A percentile compares a stretch with the other conserved stretches of the same genome.
Conservation (phyloP, 2,888 invertebrate species). For the Rosalia funebris region DNA sequence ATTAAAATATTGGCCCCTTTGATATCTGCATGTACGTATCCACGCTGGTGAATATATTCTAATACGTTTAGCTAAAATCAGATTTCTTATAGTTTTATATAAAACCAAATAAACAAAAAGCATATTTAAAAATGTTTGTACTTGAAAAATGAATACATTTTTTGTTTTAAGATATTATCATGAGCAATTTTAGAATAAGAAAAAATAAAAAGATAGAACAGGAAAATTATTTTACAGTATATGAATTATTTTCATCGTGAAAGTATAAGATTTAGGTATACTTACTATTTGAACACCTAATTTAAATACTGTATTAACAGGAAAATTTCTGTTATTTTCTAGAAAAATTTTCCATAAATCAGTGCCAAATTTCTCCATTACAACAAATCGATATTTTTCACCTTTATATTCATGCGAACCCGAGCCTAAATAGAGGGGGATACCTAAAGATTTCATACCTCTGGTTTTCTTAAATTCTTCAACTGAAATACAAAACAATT, state of each 20-base stretch:
- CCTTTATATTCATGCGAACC: slow-evolving; percentile 83
- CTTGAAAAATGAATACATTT: not conserved
- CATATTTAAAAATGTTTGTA: too few species aligned
- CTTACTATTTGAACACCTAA: slow-evolving; percentile 86
- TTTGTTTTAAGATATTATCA: not conserved
- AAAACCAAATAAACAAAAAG: not conserved
- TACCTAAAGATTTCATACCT: slow-evolving; percentile 79
- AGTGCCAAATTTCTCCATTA: slow-evolving; percentile 88
- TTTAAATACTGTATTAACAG: slow-evolving; percentile 79
- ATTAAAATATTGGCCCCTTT: slow-evolving; percentile 94
- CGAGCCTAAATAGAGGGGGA: slow-evolving; percentile 85
- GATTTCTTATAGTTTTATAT: not conserved
- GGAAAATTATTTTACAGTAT: too few species aligned
- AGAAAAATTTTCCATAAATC: slow-evolving; percentile 85
- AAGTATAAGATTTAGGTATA: too few species aligned
- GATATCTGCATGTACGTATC: slow-evolving; percentile 95
- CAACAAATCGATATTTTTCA: slow-evolving; percentile 86
- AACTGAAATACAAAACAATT: slow-evolving; percentile 68
- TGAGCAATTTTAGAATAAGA: too few species aligned
- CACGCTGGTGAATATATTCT: slow-evolving; percentile 90
- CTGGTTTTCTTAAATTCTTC: slow-evolving; percentile 74
- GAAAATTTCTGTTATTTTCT: slow-evolving; percentile 74
- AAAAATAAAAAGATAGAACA: too few species aligned
- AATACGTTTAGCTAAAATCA: slow-evolving; percentile 81
- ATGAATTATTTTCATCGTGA: too few species aligned